phyloP scores from a whole-genome alignment of 2,797 vertebrate genomes.

The Eulemur albifrons region DNA sequence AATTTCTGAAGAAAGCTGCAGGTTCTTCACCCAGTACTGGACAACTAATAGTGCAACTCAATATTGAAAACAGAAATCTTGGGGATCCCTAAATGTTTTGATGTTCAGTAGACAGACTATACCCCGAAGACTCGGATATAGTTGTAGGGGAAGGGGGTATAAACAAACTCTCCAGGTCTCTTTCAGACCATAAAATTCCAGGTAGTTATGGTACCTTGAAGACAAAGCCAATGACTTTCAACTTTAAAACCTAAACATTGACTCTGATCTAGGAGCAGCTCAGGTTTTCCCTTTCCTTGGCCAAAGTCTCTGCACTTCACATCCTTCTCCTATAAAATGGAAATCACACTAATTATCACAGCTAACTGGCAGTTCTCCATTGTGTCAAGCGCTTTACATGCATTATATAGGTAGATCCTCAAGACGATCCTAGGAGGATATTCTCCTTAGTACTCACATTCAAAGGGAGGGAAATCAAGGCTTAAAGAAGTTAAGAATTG shows the following conservation, averaged over 20 bases:
- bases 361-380: background rate
- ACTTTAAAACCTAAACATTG: background rate
- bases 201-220: background rate
- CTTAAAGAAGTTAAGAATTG: background rate
- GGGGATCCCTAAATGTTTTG: background rate
- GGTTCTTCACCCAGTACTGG: background rate
- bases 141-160: background rate
- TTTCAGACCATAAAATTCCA: background rate
- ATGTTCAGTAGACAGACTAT: background rate
- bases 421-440: background rate
- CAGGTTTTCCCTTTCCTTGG: background rate
- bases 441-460: background rate
- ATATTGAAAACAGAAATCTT: background rate
- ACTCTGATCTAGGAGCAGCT: background rate
- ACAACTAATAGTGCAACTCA: background rate
- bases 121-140: background rate
- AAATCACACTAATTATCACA: background rate
- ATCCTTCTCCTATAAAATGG: background rate
- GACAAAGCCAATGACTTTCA: background rate
- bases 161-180: background rate
- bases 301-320: background rate
- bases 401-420: background rate
- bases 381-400: background rate
- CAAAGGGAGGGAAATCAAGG: background rate
- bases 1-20: background rate